Base-by-base conservation (phyloP, 2,113 vertebrate species). In the Bubo scandiacus region DNA sequence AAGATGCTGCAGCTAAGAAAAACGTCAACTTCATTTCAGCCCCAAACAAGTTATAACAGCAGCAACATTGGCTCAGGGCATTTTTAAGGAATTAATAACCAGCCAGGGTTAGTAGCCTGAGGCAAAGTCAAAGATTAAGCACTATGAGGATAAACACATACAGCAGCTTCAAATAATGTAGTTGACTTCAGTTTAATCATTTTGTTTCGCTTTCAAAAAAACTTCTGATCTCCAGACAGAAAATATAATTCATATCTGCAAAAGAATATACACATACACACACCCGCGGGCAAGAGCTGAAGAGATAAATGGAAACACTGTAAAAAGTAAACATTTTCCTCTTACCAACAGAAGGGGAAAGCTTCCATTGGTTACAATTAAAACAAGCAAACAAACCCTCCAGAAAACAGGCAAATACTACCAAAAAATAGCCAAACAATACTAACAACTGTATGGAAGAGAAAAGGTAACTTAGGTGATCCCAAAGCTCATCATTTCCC, bases 1-100 rank as follows among this genome's bases (percentile, higher is more conserved):
- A 96, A 90, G 83, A 95, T 91, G 95, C 92, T 92, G 91, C 45
- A 93, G 84, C 51, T 65, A 67, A 81, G 90, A 78, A 68, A 97
- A 98, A 97, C 57, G 63, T 88, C 97, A 92, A 38, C 95, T 92
- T 77, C 87, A 66, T 85, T 95, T 92, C 89, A 87, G 87, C 43
- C 78, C 84, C 79, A 93, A 95, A 96, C 84, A 96, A 97, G 93
- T 96, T 91, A 42, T 88, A 96, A 94, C 79, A 86, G 93, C 91
- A 94, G 87, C 78, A 97, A 86, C 78, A 63, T 61, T 74, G 81
- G 97, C 94, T 96, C 84, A 55, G 93, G 96, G 95, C 95, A 71
- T 94, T 96, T 96, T 90, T 85, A 94, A 93, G 89, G 95, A 95
- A 96, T 97, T 96, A 96, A 96, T 97, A 96, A 97, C 95, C 91